phyloP scores from a whole-genome alignment of 2,888 invertebrate species.

The Sycophila texana region DNA sequence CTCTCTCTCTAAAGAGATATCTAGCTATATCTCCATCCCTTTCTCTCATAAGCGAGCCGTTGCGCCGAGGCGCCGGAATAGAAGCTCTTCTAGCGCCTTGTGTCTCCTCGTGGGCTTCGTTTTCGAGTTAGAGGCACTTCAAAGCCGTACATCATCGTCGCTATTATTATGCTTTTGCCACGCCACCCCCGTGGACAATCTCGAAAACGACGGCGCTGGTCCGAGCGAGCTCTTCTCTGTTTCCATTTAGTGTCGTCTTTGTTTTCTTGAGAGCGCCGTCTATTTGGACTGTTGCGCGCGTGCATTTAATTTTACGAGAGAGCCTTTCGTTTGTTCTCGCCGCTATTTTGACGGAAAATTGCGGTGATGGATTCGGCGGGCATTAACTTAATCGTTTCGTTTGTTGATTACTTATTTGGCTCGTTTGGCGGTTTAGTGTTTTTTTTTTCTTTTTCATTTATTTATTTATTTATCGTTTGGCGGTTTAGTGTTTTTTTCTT shows the following conservation, averaged over 20 bases:
- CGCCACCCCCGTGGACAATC: conserved; percentile 63
- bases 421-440: no score
- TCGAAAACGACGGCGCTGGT: neutral
- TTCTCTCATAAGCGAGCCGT: no score
- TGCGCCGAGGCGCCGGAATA: neutral
- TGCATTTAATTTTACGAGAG: conserved; percentile 33
- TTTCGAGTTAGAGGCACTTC: conserved; percentile 32
- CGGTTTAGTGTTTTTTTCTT: no score
- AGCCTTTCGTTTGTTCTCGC: neutral
- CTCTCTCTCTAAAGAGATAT: no score
- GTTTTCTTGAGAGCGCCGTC: conserved; percentile 10
- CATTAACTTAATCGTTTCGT: neutral
- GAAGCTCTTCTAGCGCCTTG: neutral
- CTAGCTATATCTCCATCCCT: no score
- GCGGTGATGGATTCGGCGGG: neutral
- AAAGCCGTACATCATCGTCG: conserved; percentile 64
- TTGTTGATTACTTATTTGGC: neutral
- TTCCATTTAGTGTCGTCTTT: conserved; percentile 40
- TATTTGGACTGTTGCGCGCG: conserved; percentile 19
- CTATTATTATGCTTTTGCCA: conserved; percentile 66
- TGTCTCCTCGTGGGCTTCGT: conserved; percentile 10
- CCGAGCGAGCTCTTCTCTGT: conserved; percentile 55
- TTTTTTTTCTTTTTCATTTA: no score
- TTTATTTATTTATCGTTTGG: no score
- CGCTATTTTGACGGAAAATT: neutral